A percentile compares a stretch with the other conserved stretches of the same genome.
Evolutionary conservation across 2,888 invertebrate species (phyloP).

Genomic region (Pollenia angustigena): DNA sequence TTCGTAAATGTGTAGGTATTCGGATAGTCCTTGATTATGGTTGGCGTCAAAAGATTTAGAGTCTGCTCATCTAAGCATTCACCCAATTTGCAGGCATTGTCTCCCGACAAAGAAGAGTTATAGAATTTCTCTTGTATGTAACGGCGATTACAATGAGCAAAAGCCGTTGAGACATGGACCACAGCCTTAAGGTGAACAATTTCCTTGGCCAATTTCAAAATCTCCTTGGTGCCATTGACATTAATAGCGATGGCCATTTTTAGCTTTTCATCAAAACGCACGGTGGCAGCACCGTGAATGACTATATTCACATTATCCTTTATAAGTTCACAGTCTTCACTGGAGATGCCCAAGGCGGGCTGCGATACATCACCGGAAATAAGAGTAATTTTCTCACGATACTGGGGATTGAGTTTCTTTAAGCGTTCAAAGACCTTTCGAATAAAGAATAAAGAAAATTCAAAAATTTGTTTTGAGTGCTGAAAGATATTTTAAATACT

Average conservation of each 20-base stretch:
- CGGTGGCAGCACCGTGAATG: conserved; percentile 97
- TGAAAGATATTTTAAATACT: conserved; percentile 74
- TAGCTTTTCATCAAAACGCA: conserved; percentile 90
- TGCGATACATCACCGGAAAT: conserved; percentile 84
- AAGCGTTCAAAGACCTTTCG: conserved; percentile 79
- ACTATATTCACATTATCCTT: conserved; percentile 85
- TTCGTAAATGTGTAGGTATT: conserved; percentile 91
- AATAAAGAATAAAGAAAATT: neutral
- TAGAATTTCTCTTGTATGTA: conserved; percentile 85
- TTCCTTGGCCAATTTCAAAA: conserved; percentile 87
- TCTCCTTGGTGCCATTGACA: conserved; percentile 88
- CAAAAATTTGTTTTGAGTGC: neutral
- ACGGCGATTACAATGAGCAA: conserved; percentile 86
- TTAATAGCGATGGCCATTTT: conserved; percentile 89
- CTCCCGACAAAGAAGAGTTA: conserved; percentile 80
- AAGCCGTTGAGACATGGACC: conserved; percentile 89
- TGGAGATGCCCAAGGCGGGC: conserved; percentile 82
- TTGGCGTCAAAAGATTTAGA: conserved; percentile 82
- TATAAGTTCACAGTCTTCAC: conserved; percentile 82
- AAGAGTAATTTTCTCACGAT: conserved; percentile 83
- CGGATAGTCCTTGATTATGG: conserved; percentile 84
- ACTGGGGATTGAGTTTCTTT: conserved; percentile 80
- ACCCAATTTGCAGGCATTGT: conserved; percentile 83
- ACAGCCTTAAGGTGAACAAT: conserved; percentile 87
- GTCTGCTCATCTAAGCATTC: conserved; percentile 84